Percentiles rank a stretch among this genome's conserved stretches.
phyloP scores from a whole-genome alignment of 1,140 invertebrate genomes.

The Galendromus occidentalis region DNA sequence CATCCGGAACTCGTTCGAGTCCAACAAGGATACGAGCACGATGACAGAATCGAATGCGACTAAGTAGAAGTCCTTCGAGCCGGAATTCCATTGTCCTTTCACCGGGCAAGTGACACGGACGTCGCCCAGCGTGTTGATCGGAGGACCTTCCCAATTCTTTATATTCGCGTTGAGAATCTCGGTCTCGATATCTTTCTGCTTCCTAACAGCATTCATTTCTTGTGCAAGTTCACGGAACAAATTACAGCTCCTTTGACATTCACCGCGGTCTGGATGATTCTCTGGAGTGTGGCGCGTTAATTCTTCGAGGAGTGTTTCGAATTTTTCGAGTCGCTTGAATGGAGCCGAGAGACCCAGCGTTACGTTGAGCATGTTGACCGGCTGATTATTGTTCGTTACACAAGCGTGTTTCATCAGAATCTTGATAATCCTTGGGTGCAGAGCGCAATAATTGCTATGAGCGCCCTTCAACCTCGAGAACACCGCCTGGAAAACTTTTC shows the following conservation, averaged over 20 bases:
- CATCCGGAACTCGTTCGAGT: background rate
- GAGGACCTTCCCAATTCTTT: conserved; percentile 65
- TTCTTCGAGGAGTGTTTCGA: conserved; percentile 65
- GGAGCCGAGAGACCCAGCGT: conserved; percentile 60
- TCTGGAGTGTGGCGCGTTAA: conserved; percentile 84
- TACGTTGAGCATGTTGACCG: background rate
- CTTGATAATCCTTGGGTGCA: conserved; percentile 30
- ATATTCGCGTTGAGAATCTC: conserved; percentile 80
- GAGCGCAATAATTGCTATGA: conserved; percentile 30
- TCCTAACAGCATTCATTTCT: conserved; percentile 34
- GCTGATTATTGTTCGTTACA: background rate
- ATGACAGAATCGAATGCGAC: background rate
- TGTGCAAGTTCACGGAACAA: conserved; percentile 68
- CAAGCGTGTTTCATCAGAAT: conserved; percentile 21
- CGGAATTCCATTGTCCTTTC: background rate
- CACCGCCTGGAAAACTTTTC: conserved; percentile 30
- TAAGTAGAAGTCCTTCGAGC: background rate
- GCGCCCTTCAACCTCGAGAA: conserved; percentile 28
- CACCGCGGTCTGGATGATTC: conserved; percentile 79
- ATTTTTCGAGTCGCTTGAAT: conserved; percentile 82
- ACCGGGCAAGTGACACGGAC: background rate
- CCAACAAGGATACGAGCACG: background rate
- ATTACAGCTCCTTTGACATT: conserved; percentile 75
- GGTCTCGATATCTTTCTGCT: conserved; percentile 87
- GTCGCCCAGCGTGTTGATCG: background rate